Percentiles rank a stretch among this genome's conserved stretches.
These are phyloP conservation scores for Hirtodrosophila trivittata DNA, from an alignment of 2,888 invertebrate species.

Conservation along the genomic window DNA sequence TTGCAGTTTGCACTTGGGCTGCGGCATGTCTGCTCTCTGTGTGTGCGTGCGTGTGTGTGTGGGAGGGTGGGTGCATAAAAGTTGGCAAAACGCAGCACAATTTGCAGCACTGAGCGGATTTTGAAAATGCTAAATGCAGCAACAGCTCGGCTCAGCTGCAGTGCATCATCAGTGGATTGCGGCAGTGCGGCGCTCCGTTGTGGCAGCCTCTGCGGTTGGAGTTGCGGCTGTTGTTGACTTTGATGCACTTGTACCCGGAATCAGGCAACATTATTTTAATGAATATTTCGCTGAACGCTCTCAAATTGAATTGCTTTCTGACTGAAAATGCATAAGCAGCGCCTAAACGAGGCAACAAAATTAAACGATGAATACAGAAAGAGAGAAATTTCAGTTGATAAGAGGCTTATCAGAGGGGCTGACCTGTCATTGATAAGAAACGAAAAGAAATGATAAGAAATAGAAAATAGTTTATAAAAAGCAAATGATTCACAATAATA, in stretches of 20 bases:
- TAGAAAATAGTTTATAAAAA: too few relatives aligned
- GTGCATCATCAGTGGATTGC: slow-evolving; percentile 59
- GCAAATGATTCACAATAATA: too few relatives aligned
- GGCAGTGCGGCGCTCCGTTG: slow-evolving; percentile 41
- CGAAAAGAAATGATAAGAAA: too few relatives aligned
- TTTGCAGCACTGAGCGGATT: slow-evolving; percentile 76
- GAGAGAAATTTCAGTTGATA: neutral
- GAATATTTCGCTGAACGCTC: slow-evolving; percentile 58
- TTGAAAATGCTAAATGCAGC: slow-evolving; percentile 50
- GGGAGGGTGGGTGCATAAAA: slow-evolving; percentile 37
- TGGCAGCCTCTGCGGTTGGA: slow-evolving; percentile 35
- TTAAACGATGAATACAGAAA: neutral
- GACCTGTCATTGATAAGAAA: too few relatives aligned
- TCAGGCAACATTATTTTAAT: slow-evolving; percentile 65
- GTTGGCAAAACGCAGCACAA: slow-evolving; percentile 61
- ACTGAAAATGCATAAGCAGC: neutral
- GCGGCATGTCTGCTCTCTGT: slow-evolving; percentile 6
- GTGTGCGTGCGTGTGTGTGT: neutral
- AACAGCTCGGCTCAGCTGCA: slow-evolving; percentile 32
- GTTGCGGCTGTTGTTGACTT: slow-evolving; percentile 44
- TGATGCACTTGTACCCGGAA: slow-evolving; percentile 41
- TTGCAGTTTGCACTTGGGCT: slow-evolving; percentile 52
- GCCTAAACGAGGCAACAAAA: slow-evolving; percentile 17
- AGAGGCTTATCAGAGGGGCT: too few relatives aligned
- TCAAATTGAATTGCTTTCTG: slow-evolving; percentile 49